Conservation (phyloP, 2,888 invertebrate species). For the Tenodera sinensis region DNA sequence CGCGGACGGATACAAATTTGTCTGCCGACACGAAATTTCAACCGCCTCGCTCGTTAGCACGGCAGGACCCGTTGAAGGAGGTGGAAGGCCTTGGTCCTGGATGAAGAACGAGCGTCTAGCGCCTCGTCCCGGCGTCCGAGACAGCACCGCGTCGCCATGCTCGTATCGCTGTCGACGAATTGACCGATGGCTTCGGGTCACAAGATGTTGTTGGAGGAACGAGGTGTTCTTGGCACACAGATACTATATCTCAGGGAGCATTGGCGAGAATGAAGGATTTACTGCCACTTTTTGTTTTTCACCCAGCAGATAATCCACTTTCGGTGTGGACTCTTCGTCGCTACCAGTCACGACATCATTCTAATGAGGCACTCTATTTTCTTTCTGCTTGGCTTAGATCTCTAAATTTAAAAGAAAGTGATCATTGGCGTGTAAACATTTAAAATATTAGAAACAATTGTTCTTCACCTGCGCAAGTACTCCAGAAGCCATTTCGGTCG, state of each 20-base stretch:
- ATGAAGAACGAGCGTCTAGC: not conserved
- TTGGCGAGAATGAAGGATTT: not conserved
- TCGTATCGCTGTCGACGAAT: not conserved
- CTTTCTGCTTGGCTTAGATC: not conserved
- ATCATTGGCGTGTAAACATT: not conserved
- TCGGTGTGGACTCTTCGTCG: not conserved
- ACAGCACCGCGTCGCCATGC: not conserved
- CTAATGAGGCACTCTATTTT: not conserved
- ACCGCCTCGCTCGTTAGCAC: not conserved
- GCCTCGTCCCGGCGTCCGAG: too few relatives aligned
- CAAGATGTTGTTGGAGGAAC: not conserved
- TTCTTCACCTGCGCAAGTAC: not conserved
- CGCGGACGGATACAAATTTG: not conserved
- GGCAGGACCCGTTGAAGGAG: not conserved
- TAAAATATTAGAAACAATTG: not conserved
- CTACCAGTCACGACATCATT: not conserved
- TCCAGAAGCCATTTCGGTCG: not conserved
- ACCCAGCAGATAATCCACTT: not conserved
- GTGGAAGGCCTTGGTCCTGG: not conserved
- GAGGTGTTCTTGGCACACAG: not conserved
- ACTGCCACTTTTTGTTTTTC: not conserved
- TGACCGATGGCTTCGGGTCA: conserved; percentile 1
- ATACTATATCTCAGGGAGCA: not conserved
- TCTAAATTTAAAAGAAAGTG: not conserved
- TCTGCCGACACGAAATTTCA: not conserved